These are phyloP conservation scores for Gymnocheta viridis DNA, from an alignment of 2,888 invertebrate species.

Conservation along the genomic window DNA sequence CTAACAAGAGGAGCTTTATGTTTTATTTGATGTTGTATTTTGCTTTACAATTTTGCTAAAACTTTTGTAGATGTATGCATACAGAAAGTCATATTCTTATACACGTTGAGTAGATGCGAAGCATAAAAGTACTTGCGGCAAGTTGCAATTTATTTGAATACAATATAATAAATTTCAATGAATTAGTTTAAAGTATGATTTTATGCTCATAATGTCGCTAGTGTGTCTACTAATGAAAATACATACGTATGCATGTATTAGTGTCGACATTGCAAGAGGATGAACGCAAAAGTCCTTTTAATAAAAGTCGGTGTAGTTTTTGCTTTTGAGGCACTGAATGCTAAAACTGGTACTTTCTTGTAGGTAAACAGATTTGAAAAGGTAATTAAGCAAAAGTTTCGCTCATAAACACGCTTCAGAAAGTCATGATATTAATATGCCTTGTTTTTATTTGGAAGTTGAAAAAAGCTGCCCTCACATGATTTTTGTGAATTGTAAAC, in stretches of 20 bases:
- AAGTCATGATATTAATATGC: too few relatives aligned
- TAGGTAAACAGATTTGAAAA: too few relatives aligned
- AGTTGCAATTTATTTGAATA: conserved; percentile 15
- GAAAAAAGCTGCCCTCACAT: too few relatives aligned
- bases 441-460: too few relatives aligned
- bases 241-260: background rate
- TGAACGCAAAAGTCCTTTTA: background rate
- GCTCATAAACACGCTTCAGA: too few relatives aligned
- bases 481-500: too few relatives aligned
- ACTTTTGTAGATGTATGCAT: background rate
- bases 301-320: background rate
- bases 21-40: conserved; percentile 20
- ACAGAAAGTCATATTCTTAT: conserved; percentile 28
- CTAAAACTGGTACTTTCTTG: too few relatives aligned
- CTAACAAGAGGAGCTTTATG: conserved; percentile 40
- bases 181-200: conserved; percentile 48
- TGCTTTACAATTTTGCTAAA: background rate
- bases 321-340: too few relatives aligned
- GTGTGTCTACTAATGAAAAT: conserved; percentile 43
- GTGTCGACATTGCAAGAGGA: background rate
- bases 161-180: conserved; percentile 50
- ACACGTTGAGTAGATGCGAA: background rate
- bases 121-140: conserved; percentile 16
- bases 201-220: conserved; percentile 59
- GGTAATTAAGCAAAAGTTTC: too few relatives aligned